Base-by-base conservation (phyloP, 1,140 invertebrate species). In the Tetraneura akinire region DNA sequence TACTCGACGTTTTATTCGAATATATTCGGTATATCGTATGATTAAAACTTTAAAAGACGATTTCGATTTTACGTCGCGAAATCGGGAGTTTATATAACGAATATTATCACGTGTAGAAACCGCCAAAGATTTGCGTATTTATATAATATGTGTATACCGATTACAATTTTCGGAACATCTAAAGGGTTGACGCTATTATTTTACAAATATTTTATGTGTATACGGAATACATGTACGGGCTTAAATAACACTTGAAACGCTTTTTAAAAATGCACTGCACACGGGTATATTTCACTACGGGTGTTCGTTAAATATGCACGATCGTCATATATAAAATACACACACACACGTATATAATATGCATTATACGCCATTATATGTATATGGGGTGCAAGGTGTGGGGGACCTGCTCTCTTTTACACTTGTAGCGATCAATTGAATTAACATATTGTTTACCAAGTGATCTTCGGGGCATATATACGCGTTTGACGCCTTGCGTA, bases 261-360 rank as follows among this genome's bases (percentile, higher is more conserved):
- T 71, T 70, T 29, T 70, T 29, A 71, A 71, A 68, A 71, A 71
- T 32, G 68, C 68, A 51, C 47, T 37, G 32, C 32, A 8, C 32
- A 37, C 8, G n/a, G n/a, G n/a, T n/a, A n/a, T n/a, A n/a, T n/a
- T n/a, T n/a, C n/a, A n/a, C 8, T 8, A 66, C 23, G 26, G 16
- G 9, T 71, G 45, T 71, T 71, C 26, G 68, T 71, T 71, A 71
- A 71, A 71, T 71, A 71, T 71, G 68, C 68, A 71, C 68, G 23
- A 29, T 42, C 5, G 8, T n/a, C n/a, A n/a, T n/a, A n/a, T n/a
- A n/a, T n/a, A n/a, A n/a, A n/a, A n/a, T n/a, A n/a, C n/a, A n/a
- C n/a, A n/a, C n/a, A n/a, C n/a, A n/a, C n/a, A n/a, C n/a, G n/a
- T n/a, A n/a, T n/a, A n/a, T n/a, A n/a, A n/a, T n/a, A n/a, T 11